Base-by-base conservation (phyloP, 1,140 invertebrate genomes). In the Heliconius congener region DNA sequence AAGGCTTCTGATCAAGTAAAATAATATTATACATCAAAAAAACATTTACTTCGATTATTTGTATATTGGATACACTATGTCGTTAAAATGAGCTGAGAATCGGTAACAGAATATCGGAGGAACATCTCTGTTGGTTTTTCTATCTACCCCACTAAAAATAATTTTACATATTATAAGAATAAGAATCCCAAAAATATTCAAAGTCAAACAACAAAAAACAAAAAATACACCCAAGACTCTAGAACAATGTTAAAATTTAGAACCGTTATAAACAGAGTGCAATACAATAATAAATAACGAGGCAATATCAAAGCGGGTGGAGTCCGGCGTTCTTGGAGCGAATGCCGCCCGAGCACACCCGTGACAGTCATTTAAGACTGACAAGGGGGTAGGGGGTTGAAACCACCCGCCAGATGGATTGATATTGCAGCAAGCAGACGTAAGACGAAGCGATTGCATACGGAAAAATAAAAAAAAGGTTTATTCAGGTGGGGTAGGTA, bases 331-430 rank as follows among this genome's bases (percentile, higher is more conserved):
- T 90, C 90, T 88, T 92, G 88, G 87, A 85, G 87, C 86, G 85
- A 83, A 84, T 82, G 85, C 83, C 82, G 86, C 89, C 87, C 84
- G 85, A 93, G 85, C 90, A 89, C 91, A 88, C 90, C 91, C 92
- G 91, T 93, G 92, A 93, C 92, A 94, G 89, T 94, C 92, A 94
- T 93, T 93, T 93, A 92, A 94, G 91, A 94, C 89, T 93, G 91
- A 93, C 90, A 90, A 84, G 89, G 89, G 89, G 90, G 55, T 74
- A 50, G 74, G 79, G 74, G 78, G n/a, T 27, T 19, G 19, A 34
- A 46, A 23, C 83, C 90, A 39, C 88, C 88, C 86, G 82, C 87
- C 91, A 94, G 92, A 94, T 93, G 92, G 92, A 94, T 94, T 94
- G 92, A 94, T 94, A 94, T 94, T 93, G 90, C 90, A 91, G 84